phyloP scores from a whole-genome alignment of 2,113 vertebrate genomes.

The Trogon surrucura region DNA sequence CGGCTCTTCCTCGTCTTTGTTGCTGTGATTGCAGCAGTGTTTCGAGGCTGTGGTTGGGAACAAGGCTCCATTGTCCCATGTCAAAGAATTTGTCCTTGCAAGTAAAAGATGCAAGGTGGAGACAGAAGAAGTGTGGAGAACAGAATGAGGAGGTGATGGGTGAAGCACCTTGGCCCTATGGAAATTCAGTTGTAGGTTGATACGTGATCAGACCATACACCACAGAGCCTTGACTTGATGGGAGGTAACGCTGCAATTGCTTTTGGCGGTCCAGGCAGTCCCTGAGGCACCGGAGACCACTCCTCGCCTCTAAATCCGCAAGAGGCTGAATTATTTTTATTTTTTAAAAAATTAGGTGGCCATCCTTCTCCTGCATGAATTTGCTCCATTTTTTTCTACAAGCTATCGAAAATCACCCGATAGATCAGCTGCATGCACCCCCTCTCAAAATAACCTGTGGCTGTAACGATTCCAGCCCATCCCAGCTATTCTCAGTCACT shows the following conservation, averaged over 20 bases:
- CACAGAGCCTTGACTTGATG: not conserved
- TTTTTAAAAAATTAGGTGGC: not conserved
- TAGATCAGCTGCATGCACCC: not conserved
- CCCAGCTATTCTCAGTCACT: not conserved
- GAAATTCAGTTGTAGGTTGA: not conserved
- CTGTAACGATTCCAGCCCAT: not conserved
- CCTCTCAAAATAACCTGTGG: not conserved
- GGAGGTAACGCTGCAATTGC: not conserved
- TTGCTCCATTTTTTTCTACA: not conserved
- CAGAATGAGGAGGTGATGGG: not conserved
- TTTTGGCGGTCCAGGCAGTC: not conserved
- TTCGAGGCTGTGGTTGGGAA: not conserved
- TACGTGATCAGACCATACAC: not conserved
- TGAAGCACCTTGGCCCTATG: not conserved
- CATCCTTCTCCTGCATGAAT: not conserved
- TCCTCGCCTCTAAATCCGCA: not conserved
- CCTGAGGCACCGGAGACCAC: not conserved
- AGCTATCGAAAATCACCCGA: not conserved
- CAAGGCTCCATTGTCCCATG: accelerated
- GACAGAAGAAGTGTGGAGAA: not conserved
- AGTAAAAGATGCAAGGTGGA: not conserved
- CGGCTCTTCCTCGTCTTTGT: not conserved
- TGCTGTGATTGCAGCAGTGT: not conserved
- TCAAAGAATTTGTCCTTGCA: not conserved
- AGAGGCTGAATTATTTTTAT: not conserved